Percentiles rank a stretch among this genome's conserved stretches.
Conservation (phyloP, 2,113 vertebrate species). For the Seriola quinqueradiata region DNA sequence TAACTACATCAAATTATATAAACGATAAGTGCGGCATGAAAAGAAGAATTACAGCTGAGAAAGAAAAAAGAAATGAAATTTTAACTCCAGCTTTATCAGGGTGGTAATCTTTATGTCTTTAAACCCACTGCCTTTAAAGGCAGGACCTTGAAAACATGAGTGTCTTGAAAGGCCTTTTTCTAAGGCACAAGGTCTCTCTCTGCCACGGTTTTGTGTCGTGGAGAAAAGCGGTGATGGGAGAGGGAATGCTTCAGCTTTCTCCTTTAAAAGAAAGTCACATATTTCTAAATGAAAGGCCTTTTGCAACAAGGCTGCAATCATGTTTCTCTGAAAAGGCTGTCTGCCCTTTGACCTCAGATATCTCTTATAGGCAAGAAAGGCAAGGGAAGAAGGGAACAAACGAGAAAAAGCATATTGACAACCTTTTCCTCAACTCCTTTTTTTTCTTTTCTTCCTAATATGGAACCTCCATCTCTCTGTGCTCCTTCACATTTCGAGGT, state of each 20-base stretch:
- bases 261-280: constrained; percentile 74
- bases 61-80: constrained; percentile 1
- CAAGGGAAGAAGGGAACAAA: constrained; percentile 47
- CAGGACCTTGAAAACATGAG: constrained; percentile 69
- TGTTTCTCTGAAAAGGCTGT: constrained; percentile 75
- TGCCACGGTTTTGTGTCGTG: constrained; percentile 65
- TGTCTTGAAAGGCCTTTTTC: constrained; percentile 69
- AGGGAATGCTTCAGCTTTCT: constrained; percentile 70
- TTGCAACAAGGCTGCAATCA: constrained; percentile 81
- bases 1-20: not conserved
- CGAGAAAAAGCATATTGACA: constrained; percentile 53
- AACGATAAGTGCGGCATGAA: not conserved
- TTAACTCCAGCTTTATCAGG: constrained; percentile 29
- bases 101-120: constrained; percentile 37
- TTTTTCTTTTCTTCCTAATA: constrained; percentile 45
- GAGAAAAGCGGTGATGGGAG: constrained; percentile 68
- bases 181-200: constrained; percentile 72
- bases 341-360: constrained; percentile 74
- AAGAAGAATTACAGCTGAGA: not conserved
- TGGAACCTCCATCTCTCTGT: constrained; percentile 23
- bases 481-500: constrained; percentile 25
- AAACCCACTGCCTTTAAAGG: constrained; percentile 57
- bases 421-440: constrained; percentile 41
- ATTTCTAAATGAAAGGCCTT: constrained; percentile 81
- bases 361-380: constrained; percentile 62